Conservation (phyloP, 1,140 invertebrate genomes). For the Heliothis virescens region DNA sequence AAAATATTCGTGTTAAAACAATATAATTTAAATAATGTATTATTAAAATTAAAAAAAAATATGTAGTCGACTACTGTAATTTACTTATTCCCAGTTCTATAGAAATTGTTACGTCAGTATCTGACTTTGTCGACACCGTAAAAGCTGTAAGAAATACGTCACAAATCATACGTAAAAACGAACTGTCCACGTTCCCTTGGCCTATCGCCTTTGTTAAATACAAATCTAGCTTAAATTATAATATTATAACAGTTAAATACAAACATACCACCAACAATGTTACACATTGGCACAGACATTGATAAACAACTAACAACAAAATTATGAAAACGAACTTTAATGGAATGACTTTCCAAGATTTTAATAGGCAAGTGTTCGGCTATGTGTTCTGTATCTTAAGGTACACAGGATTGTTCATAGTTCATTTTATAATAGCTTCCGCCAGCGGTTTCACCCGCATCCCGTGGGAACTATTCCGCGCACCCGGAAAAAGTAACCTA, state of each 20-base stretch:
- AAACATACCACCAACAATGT: conserved; percentile 7
- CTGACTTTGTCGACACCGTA: too few relatives aligned
- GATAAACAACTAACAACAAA: conserved; percentile 4
- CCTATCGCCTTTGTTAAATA: neutral
- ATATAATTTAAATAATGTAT: neutral
- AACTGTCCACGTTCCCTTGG: neutral
- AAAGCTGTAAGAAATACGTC: neutral
- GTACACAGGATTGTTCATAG: neutral
- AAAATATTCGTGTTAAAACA: neutral
- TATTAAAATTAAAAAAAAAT: too few relatives aligned
- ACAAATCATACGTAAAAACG: neutral
- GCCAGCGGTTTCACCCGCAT: too few relatives aligned
- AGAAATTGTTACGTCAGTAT: too few relatives aligned
- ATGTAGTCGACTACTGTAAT: too few relatives aligned
- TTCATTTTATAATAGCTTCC: neutral
- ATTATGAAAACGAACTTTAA: conserved; percentile 24
- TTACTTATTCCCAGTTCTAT: too few relatives aligned
- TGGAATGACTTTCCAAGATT: conserved; percentile 12
- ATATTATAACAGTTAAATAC: neutral
- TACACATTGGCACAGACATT: conserved; percentile 14
- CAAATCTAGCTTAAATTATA: conserved; percentile 6
- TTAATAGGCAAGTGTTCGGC: conserved; percentile 12
- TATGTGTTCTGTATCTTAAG: neutral
- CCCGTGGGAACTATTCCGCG: too few relatives aligned
- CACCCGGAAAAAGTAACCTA: too few relatives aligned